These are phyloP conservation scores for Myrmecobius fasciatus DNA, from an alignment of 2,113 vertebrate species.

Conservation along the genomic window DNA sequence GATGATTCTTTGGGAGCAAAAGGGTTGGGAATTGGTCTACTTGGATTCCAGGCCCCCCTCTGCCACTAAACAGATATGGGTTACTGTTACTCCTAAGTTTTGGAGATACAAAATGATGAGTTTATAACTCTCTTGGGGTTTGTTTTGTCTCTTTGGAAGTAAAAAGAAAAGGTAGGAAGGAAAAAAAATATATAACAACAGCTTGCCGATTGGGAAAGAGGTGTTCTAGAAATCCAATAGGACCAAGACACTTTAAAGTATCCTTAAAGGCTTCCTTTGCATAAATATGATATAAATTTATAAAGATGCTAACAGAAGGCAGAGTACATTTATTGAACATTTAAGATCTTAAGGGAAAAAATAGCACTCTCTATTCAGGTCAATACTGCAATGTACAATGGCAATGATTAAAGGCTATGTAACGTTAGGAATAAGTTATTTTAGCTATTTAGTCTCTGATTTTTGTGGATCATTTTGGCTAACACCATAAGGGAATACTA, in stretches of 20 bases:
- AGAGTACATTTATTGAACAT: neutral
- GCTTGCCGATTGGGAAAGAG: neutral
- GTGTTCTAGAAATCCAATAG: neutral
- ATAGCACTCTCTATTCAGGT: neutral
- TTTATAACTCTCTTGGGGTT: neutral
- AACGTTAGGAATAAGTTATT: slow-evolving; percentile 25
- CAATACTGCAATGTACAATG: neutral
- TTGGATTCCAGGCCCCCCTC: neutral
- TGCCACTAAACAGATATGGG: neutral
- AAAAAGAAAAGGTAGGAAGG: neutral
- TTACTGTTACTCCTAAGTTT: slow-evolving; percentile 10
- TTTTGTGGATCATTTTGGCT: neutral
- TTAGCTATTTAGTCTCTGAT: slow-evolving; percentile 44
- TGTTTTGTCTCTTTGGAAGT: neutral
- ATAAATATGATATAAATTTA: slow-evolving; percentile 16
- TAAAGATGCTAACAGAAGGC: neutral
- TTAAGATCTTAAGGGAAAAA: neutral
- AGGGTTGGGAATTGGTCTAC: neutral
- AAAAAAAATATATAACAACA: neutral
- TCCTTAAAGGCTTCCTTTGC: neutral
- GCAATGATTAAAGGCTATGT: slow-evolving; percentile 1
- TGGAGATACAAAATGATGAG: neutral
- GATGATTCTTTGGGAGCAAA: neutral
- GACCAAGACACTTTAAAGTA: neutral
- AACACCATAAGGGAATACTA: slow-evolving; percentile 23